Base-by-base conservation (phyloP, 2,888 invertebrate species). In the Chymomyza fuscimana region DNA sequence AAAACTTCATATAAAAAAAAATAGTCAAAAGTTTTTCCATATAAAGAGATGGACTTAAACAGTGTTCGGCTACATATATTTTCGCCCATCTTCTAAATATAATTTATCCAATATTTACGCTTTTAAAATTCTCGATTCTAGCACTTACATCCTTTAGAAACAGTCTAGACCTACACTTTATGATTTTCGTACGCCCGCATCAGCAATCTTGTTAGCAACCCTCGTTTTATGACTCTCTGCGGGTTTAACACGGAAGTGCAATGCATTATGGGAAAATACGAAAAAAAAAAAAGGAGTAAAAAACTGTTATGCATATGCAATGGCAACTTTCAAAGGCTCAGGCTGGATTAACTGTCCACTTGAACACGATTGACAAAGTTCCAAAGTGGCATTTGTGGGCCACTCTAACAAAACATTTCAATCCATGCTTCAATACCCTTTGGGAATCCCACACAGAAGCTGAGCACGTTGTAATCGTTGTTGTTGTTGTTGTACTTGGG, bases 321-420 rank as follows among this genome's bases (percentile, higher is more conserved):
- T 32, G 59, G 29, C 56, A 56, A 12, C 56, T 19, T 22, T 16
- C 25, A 22, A 22, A 16, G 56, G 56, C 40, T 62, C 50, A 9
- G 66, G 79, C 60, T 74, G 85, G 84, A 87, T 86, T 86, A 86
- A 82, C 79, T 76, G 86, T 78, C 77, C 81, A 87, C 88, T 86
- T 83, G 79, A 86, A 81, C 85, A 86, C 86, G 85, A 79, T 82
- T 87, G 79, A 73, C 61, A 54, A 66, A 5, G n/a, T 22, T 22
- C 54, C 56, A 56, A 56, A 71, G 71, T 65, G 56, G 56, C 58
- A 58, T 56, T 61, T 61, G 22, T n/a, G 36, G 4, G 32, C 40
- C 19, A n/a, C 52, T 52, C 52, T 19, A n/a, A 7, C n/a, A 15
- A 52, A n/a, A 5, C 52, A 12, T 56, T 16, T 22, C 22, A 12